Evolutionary conservation across 2,797 vertebrate genomes (phyloP).

Genomic region (Prionace glauca): DNA sequence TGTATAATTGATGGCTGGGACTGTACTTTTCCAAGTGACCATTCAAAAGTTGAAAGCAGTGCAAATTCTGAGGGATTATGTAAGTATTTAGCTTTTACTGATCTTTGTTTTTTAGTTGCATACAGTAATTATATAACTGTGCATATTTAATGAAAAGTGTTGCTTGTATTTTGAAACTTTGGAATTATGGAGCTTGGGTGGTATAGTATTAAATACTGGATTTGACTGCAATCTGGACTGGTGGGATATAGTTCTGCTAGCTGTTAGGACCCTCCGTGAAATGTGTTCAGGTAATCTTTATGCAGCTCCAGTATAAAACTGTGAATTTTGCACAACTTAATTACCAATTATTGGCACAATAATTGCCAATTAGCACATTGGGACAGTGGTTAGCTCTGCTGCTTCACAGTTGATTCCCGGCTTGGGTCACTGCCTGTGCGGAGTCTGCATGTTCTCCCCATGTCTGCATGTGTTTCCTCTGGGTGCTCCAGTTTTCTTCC

Average conservation of each 20-base stretch:
- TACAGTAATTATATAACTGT: neutral
- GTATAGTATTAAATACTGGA: neutral
- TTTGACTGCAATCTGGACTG: neutral
- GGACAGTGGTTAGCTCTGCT: no score
- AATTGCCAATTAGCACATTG: neutral
- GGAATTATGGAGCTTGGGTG: neutral
- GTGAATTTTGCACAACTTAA: neutral
- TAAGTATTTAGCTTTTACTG: constrained; percentile 55
- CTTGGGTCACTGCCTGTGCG: no score
- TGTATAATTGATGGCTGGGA: constrained; percentile 77
- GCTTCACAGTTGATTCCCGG: no score
- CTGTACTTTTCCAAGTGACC: constrained; percentile 78
- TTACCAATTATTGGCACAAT: no score
- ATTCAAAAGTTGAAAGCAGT: constrained; percentile 63
- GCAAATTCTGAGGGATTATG: constrained; percentile 68
- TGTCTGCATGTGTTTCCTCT: no score
- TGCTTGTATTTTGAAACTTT: neutral
- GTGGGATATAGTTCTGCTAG: neutral
- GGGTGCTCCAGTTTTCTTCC: no score
- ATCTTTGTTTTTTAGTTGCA: neutral
- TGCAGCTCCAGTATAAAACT: neutral
- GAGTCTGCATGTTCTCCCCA: no score
- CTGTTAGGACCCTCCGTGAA: neutral
- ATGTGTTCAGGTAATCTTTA: neutral
- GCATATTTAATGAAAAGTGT: neutral